Base-by-base conservation (phyloP, 2,797 vertebrate genomes). In the Balearica regulorum region DNA sequence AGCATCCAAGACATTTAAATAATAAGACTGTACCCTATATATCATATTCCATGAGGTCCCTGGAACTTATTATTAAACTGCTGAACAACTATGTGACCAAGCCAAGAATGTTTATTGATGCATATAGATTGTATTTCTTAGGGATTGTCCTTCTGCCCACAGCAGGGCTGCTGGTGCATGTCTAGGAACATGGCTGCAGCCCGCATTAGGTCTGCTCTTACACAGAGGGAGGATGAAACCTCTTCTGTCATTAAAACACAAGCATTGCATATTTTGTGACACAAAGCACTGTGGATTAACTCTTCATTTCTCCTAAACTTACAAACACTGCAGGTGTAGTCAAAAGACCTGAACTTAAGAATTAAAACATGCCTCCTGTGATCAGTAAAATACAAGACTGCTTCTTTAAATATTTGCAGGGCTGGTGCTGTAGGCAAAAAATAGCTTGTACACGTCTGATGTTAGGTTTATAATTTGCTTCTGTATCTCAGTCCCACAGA, bases 21-120 rank as follows among this genome's bases (percentile, higher is more conserved):
- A 97, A 70, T 78, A 95, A 93, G 54, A 79, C 57, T 68, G 33
- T 31, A 93, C 46, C 54, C 58, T 78, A 39, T 70, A 79, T 39
- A 85, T 41, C 68, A 69, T 61, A 25, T 62, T 78, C 57, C 77
- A 61, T 5, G 6, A 84, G 75, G 85, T 79, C 75, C 76, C 75
- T 94, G 84, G 60, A 95, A 96, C 92, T 87, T 2, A 62, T 33
- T 93, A 81, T 88, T 92, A 95, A 96, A 87, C 90, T 94, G 76
- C 78, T 93, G 93, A 96, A 91, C 65, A 97, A 58, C 87, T 93
- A 26, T 31, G 33, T 28, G 35, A 48, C 33, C 28, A 57, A 86
- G 33, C 22, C 66, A 91, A 41, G 10, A 66, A 57, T 28, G 29
- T 90, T 82, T 73, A 82, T n/a, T 70, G 22, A 61, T 31, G 31